Percentiles rank a stretch among this genome's conserved stretches.
Evolutionary conservation across 2,113 vertebrate genomes (phyloP).

Genomic region (Thamnophis sirtalis): DNA sequence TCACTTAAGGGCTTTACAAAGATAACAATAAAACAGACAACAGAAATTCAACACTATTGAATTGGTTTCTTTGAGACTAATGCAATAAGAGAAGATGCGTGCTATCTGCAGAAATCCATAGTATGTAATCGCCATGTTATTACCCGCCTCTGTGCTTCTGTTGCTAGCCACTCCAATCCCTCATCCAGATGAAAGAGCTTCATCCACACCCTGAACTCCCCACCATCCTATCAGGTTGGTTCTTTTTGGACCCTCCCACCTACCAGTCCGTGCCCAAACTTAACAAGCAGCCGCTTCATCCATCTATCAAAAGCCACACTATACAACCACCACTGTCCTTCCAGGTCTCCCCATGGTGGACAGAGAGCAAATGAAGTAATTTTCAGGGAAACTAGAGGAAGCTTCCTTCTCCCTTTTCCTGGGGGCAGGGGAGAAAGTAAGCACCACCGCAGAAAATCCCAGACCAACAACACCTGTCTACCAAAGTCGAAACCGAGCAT

Average conservation of each 20-base stretch:
- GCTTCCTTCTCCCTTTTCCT: background rate
- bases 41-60: background rate
- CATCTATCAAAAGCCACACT: background rate
- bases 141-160: background rate
- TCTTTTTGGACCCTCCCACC: background rate
- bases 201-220: background rate
- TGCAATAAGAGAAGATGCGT: background rate
- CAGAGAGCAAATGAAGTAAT: background rate
- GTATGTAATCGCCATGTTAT: background rate
- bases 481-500: background rate
- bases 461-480: background rate
- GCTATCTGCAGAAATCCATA: background rate
- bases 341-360: background rate
- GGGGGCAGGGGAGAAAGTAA: background rate
- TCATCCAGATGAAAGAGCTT: background rate
- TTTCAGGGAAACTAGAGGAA: background rate
- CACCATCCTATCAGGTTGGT: background rate
- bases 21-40: background rate
- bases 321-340: background rate
- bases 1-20: background rate
- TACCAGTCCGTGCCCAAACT: background rate
- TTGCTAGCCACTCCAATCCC: background rate
- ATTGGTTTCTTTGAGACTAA: background rate
- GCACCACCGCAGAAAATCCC: background rate
- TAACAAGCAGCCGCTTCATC: background rate